phyloP scores from a whole-genome alignment of 2,888 invertebrate species.

The Apoda limacodes region DNA sequence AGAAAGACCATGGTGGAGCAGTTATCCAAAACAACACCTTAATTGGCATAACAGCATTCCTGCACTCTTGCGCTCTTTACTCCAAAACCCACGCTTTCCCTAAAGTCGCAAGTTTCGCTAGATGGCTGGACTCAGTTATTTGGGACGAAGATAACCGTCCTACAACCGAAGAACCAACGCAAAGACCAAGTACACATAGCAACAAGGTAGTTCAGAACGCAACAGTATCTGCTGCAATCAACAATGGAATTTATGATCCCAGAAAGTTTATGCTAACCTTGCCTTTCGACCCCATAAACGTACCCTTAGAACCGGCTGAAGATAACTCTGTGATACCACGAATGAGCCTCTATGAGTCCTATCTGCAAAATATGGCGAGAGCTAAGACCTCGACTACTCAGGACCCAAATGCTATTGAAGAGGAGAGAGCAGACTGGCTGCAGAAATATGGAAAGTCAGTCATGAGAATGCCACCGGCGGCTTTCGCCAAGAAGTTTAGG shows the following conservation, averaged over 20 bases:
- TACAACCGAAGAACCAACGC: slow-evolving; percentile 21
- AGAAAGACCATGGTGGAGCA: slow-evolving; percentile 60
- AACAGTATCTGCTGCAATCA: slow-evolving; percentile 23
- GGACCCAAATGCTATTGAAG: slow-evolving; percentile 23
- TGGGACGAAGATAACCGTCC: slow-evolving; percentile 52
- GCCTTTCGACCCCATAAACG: slow-evolving; percentile 51
- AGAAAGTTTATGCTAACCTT: slow-evolving; percentile 43
- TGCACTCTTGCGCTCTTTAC: slow-evolving; percentile 50
- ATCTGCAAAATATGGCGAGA: slow-evolving; percentile 38
- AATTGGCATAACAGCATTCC: slow-evolving; percentile 41
- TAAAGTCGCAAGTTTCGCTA: slow-evolving; percentile 39
- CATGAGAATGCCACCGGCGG: slow-evolving; percentile 24
- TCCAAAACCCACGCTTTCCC: slow-evolving; percentile 54
- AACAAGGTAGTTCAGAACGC: slow-evolving; percentile 14
- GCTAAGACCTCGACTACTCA: slow-evolving; percentile 36
- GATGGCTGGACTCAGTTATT: slow-evolving; percentile 50
- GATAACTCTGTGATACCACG: slow-evolving; percentile 53
- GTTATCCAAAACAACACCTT: slow-evolving; percentile 55
- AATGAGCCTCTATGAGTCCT: slow-evolving; percentile 56
- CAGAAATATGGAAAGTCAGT: slow-evolving; percentile 30
- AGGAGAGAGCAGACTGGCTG: slow-evolving; percentile 29
- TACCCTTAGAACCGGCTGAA: slow-evolving; percentile 51
- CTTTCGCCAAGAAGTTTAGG: slow-evolving; percentile 29
- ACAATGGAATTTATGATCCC: slow-evolving; percentile 28
- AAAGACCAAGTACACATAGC: slow-evolving; percentile 12